Evolutionary conservation across 2,113 vertebrate species (phyloP).

Genomic region (Sorex fumeus): DNA sequence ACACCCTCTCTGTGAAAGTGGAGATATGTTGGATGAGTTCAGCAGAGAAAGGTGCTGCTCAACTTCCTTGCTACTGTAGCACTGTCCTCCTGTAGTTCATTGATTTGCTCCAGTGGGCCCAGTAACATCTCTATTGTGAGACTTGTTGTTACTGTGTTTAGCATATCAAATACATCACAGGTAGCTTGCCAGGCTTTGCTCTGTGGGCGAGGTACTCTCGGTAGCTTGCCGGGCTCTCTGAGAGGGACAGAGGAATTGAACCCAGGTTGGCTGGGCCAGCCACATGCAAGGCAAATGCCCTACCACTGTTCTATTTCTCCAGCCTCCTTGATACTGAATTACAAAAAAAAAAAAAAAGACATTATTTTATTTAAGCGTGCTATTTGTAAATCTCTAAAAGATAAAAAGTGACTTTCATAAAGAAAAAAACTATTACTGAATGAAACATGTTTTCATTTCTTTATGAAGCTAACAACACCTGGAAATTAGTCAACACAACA

Average conservation of each 20-base stretch:
- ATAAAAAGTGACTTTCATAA: background rate
- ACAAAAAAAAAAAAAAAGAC: background rate
- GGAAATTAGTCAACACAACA: background rate
- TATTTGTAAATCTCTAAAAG: background rate
- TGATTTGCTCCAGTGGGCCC: too few species aligned
- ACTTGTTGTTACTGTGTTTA: too few species aligned
- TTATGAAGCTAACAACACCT: background rate
- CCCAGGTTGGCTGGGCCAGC: too few species aligned
- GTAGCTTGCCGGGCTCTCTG: too few species aligned
- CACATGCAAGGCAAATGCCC: too few species aligned
- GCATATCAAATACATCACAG: too few species aligned
- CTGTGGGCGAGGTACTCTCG: too few species aligned
- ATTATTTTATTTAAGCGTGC: background rate
- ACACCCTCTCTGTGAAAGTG: fast-evolving
- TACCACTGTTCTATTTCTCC: too few species aligned
- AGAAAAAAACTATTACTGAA: background rate
- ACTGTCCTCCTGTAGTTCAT: too few species aligned
- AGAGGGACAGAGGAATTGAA: too few species aligned
- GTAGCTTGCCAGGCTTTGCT: too few species aligned
- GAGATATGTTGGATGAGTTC: background rate
- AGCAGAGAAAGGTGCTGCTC: background rate
- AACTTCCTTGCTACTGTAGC: background rate
- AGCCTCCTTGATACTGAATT: background rate
- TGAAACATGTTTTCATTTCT: background rate
- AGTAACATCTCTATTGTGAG: too few species aligned